Evolutionary conservation across 2,113 vertebrate species (phyloP).

Genomic region (Bubo scandiacus): DNA sequence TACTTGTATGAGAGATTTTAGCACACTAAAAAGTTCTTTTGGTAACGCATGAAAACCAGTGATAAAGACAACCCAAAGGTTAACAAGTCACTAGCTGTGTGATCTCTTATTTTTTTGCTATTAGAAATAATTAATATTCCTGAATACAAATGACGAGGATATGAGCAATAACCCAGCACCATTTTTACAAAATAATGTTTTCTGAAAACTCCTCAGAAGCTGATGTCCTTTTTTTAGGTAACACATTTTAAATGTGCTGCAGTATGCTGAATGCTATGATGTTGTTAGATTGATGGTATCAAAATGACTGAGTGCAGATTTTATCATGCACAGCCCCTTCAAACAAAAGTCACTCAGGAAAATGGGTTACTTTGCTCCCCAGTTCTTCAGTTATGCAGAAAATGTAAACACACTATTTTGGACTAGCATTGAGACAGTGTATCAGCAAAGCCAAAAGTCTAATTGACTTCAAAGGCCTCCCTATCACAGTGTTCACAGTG

Average conservation of each 20-base stretch:
- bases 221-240: neutral
- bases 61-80: neutral
- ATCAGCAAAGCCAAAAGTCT: neutral
- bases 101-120: neutral
- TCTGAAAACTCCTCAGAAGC: neutral
- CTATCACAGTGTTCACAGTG: neutral
- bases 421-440: neutral
- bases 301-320: neutral
- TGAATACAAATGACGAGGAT: neutral
- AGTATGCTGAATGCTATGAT: neutral
- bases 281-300: neutral
- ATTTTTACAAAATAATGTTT: neutral
- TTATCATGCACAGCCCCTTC: neutral
- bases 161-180: neutral
- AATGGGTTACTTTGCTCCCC: neutral
- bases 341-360: neutral
- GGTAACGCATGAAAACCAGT: neutral
- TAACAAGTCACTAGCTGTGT: neutral
- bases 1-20: neutral
- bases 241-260: neutral
- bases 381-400: neutral
- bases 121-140: neutral
- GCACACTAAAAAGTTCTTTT: neutral
- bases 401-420: neutral
- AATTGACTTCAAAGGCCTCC: neutral